phyloP scores from a whole-genome alignment of 2,797 vertebrate genomes.

The Vultur gryphus region DNA sequence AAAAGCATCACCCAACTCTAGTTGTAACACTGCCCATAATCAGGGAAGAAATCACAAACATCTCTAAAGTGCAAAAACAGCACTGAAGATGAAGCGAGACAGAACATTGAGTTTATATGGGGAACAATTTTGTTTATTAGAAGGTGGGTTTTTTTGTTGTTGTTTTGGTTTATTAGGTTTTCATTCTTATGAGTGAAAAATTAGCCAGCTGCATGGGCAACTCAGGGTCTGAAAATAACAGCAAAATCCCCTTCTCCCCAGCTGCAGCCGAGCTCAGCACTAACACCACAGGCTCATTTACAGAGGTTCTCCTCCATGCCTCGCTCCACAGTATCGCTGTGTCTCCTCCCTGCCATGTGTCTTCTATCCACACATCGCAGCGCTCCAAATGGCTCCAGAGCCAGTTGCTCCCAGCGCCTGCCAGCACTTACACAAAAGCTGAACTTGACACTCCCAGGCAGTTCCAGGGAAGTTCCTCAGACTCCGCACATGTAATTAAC shows the following conservation, averaged over 20 bases:
- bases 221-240: not conserved
- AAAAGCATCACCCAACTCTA: not conserved
- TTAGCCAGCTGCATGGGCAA: not conserved
- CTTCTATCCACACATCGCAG: not conserved
- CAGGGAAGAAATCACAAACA: not conserved
- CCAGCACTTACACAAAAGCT: not conserved
- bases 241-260: rapidly evolving
- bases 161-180: not conserved
- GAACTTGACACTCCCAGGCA: not conserved
- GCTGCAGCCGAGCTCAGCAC: not conserved
- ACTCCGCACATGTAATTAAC: not conserved
- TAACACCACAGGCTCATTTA: not conserved
- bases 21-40: not conserved
- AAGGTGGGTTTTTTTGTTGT: not conserved
- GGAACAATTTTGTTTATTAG: not conserved
- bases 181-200: not conserved
- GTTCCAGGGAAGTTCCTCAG: not conserved
- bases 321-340: rapidly evolving
- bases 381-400: not conserved
- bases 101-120: not conserved
- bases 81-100: not conserved
- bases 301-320: rapidly evolving
- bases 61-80: not conserved
- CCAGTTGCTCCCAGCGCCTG: not conserved
- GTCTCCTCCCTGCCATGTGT: not conserved